Conservation (phyloP, 1,140 invertebrate genomes). For the Drosophila hydei region DNA sequence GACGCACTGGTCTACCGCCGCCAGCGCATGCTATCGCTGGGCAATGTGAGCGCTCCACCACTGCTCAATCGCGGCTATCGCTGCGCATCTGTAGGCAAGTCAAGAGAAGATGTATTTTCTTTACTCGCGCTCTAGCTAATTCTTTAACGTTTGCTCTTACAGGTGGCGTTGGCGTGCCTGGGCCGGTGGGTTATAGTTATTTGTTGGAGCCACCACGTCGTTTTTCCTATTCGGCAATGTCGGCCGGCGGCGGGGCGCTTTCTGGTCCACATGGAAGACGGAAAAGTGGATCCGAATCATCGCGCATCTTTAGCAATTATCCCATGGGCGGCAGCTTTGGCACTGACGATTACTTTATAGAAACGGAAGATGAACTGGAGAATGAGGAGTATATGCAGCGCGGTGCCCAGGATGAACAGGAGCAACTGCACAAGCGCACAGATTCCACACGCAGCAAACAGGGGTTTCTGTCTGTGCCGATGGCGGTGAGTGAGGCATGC, state of each 20-base stretch:
- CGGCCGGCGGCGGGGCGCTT: slow-evolving; percentile 52
- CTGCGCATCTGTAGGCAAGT: slow-evolving; percentile 88
- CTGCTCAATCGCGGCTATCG: slow-evolving; percentile 85
- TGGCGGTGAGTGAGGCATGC: slow-evolving; percentile 53
- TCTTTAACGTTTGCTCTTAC: background rate
- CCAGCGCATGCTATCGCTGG: slow-evolving; percentile 85
- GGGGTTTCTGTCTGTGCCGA: slow-evolving; percentile 84
- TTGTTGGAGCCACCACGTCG: slow-evolving; percentile 87
- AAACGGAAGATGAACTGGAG: slow-evolving; percentile 84
- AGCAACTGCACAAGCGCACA: slow-evolving; percentile 58
- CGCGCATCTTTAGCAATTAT: slow-evolving; percentile 84
- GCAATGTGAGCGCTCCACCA: slow-evolving; percentile 84
- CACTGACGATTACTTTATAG: slow-evolving; percentile 84
- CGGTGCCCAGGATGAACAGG: slow-evolving; percentile 36
- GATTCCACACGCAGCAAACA: slow-evolving; percentile 83
- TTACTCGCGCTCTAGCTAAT: background rate
- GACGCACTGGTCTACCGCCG: slow-evolving; percentile 85
- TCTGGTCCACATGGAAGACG: slow-evolving; percentile 84
- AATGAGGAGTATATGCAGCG: slow-evolving; percentile 70
- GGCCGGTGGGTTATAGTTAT: slow-evolving; percentile 88
- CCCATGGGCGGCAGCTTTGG: slow-evolving; percentile 85
- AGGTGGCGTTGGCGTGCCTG: slow-evolving; percentile 63
- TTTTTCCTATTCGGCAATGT: slow-evolving; percentile 84
- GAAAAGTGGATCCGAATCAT: slow-evolving; percentile 81
- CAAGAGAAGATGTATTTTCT: background rate